Evolutionary conservation across 2,888 invertebrate genomes (phyloP), one percentile per base, ranked within the genome.

Genomic region (Pyrocoelia pectoralis): DNA sequence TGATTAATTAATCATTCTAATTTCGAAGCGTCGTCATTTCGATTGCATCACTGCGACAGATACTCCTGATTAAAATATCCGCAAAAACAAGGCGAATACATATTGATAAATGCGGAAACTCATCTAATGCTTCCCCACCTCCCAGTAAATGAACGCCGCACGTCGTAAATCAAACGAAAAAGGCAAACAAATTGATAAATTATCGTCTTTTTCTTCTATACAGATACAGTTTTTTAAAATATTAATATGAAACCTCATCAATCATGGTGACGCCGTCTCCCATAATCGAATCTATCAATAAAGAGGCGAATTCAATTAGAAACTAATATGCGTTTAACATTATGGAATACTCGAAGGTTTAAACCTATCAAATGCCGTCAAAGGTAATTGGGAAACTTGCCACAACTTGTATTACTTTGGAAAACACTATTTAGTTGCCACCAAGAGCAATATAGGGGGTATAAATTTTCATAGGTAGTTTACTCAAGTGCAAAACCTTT

Each of bases 321-420:
- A 54, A 60, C 49, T 60, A 60, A 60, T 60, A 60, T 28, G 40
- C 54, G 54, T 40, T 49, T 55, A 15, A 49, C 40, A 48, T 60
- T 60, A 54, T 54, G 48, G 33, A 60, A 53, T 55, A 33, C 54
- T 46, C 40, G 15, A 48, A 63, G 61, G 62, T 60, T 60, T 56
- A 64, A 64, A 68, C 63, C 70, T 66, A 67, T 68, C 70, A 70
- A 68, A 65, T 67, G 33, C 58, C 60, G 61, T 66, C 67, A 67
- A 68, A 64, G 67, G 70, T 68, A 68, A 70, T 70, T 70, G 67
- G 65, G 66, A 68, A 70, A 70, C 66, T 70, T 70, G 63, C 59
- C 54, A 55, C 63, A 68, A 68, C 55, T 68, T 68, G 61, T 66
- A 62, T 66, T 65, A 56, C 65, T 55, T 66, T 50, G 60, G 48